A percentile compares a stretch with the other conserved stretches of the same genome.
Conservation (phyloP, 2,888 invertebrate genomes). For the Blastobasis lacticolella region DNA sequence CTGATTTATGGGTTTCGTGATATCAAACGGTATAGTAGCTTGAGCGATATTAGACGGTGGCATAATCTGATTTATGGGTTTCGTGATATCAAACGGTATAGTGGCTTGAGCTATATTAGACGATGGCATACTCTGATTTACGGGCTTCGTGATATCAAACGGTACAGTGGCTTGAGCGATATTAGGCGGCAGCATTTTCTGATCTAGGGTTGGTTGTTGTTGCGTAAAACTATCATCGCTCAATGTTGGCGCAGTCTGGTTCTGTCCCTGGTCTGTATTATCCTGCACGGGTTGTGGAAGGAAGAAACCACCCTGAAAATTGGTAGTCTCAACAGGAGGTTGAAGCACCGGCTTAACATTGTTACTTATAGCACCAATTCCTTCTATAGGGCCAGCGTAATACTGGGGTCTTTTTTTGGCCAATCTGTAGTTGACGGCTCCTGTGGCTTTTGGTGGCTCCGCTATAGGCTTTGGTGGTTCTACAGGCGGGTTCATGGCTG, state of each 20-base stretch:
- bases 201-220: neutral
- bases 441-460: conserved; percentile 51
- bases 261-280: too few species aligned
- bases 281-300: conserved; percentile 1
- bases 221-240: neutral
- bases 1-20: conserved; percentile 15
- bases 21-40: conserved; percentile 18
- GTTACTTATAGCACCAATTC: conserved; percentile 53
- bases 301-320: conserved; percentile 46
- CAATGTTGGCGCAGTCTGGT: too few species aligned
- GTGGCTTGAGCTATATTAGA: conserved; percentile 1
- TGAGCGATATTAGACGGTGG: neutral
- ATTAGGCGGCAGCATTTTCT: conserved; percentile 7
- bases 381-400: conserved; percentile 65
- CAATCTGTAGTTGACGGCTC: conserved; percentile 50
- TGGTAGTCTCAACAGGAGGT: conserved; percentile 22
- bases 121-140: neutral
- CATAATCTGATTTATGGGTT: conserved; percentile 9
- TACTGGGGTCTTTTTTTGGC: conserved; percentile 61
- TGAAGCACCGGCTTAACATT: conserved; percentile 48
- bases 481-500: conserved; percentile 1
- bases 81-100: conserved; percentile 25
- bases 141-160: conserved; percentile 19
- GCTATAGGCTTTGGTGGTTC: conserved; percentile 32
- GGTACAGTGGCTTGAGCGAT: conserved; percentile 15